Base-by-base conservation (phyloP, 2,888 invertebrate species). In the Chromoteleia sp. region DNA sequence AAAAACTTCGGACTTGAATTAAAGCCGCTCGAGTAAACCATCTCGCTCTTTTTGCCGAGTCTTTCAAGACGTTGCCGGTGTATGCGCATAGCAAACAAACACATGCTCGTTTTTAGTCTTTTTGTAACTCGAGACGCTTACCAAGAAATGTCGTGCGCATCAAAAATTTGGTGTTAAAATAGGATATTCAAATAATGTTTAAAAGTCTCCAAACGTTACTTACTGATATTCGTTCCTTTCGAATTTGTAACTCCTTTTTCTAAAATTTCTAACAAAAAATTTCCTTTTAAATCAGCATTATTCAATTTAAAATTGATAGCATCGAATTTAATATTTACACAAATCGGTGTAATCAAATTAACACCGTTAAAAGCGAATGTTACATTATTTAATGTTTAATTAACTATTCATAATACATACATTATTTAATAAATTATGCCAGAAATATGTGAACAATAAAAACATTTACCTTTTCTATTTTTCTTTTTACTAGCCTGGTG, bases 401-500 rank as follows among this genome's bases (percentile, higher is more conserved):
- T n/a, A n/a, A n/a, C n/a, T n/a, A n/a, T n/a, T n/a, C n/a, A n/a
- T n/a, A n/a, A n/a, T n/a, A n/a, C n/a, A n/a, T n/a, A n/a, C n/a
- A n/a, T n/a, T n/a, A n/a, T n/a, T n/a, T n/a, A n/a, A n/a, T n/a
- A n/a, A n/a, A n/a, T n/a, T n/a, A n/a, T n/a, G n/a, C n/a, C n/a
- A n/a, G n/a, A n/a, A n/a, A n/a, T n/a, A n/a, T n/a, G n/a, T n/a
- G n/a, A n/a, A n/a, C n/a, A n/a, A n/a, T n/a, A n/a, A n/a, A n/a
- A n/a, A n/a, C n/a, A n/a, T n/a, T n/a, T n/a, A n/a, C n/a, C n/a
- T n/a, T n/a, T n/a, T n/a, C n/a, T n/a, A n/a, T n/a, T n/a, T n/a
- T n/a, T n/a, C n/a, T n/a, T 17, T 39, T 45, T 92, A 92, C 48
- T 92, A 97, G 96, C 95, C 98, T 56, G 98, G 97, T 33, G 98